Conservation (phyloP, 2,888 invertebrate species). For the Trichacis sp. region DNA sequence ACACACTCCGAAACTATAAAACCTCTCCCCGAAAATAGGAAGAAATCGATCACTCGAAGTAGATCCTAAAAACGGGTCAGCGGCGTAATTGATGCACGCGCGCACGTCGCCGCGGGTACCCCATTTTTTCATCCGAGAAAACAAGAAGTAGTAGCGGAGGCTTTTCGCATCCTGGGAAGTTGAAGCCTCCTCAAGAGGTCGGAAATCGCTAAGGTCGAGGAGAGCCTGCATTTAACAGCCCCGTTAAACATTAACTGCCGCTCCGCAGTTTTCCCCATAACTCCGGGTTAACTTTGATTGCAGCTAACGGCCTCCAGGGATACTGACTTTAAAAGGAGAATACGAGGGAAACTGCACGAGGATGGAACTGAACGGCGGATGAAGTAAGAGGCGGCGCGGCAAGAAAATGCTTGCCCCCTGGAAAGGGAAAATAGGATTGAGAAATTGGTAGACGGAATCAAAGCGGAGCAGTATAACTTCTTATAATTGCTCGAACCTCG, state of each 20-base stretch:
- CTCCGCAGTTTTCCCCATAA: constrained; percentile 62
- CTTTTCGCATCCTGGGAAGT: constrained; percentile 37
- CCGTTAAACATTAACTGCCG: constrained; percentile 67
- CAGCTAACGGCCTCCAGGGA: constrained; percentile 63
- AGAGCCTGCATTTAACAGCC: constrained; percentile 63
- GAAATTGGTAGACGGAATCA: constrained; percentile 42
- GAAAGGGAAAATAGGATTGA: constrained; percentile 28
- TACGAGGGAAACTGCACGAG: constrained; percentile 37
- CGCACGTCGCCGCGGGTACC: constrained; percentile 14
- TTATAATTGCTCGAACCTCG: constrained; percentile 64
- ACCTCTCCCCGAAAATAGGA: too few species aligned
- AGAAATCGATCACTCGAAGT: too few species aligned
- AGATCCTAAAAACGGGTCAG: too few species aligned
- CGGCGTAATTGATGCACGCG: constrained; percentile 19
- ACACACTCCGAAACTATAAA: too few species aligned
- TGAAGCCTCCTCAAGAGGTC: constrained; percentile 40
- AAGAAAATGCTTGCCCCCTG: constrained; percentile 16
- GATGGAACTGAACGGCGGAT: constrained; percentile 30
- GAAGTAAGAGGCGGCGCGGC: constrained; percentile 29
- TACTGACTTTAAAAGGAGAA: constrained; percentile 56
- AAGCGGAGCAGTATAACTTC: constrained; percentile 60
- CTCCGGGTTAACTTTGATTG: constrained; percentile 67
- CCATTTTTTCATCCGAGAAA: constrained; percentile 26
- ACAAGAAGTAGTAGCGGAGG: constrained; percentile 24
- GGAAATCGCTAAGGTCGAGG: constrained; percentile 42